phyloP scores from a whole-genome alignment of 2,888 invertebrate species.

The Euzetes globulus region DNA sequence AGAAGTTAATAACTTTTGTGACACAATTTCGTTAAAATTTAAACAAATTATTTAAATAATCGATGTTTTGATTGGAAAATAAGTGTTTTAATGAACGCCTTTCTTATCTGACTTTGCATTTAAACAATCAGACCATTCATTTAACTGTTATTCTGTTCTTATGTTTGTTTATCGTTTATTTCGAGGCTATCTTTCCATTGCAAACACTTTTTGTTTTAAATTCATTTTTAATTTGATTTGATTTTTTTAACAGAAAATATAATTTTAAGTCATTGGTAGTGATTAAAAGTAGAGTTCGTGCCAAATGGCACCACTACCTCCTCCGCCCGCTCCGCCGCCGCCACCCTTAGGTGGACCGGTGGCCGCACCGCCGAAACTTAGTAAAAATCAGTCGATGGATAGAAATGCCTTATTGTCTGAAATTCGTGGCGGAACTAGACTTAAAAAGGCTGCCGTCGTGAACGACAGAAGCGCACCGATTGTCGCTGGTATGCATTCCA shows the following conservation, averaged over 20 bases:
- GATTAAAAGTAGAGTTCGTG: too few species aligned
- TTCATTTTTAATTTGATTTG: neutral
- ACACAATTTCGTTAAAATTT: too few species aligned
- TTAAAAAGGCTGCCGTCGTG: slow-evolving; percentile 26
- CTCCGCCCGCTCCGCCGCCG: slow-evolving; percentile 53
- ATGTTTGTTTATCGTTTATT: too few species aligned
- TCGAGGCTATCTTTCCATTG: too few species aligned
- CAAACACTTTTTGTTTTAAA: too few species aligned
- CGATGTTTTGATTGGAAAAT: too few species aligned
- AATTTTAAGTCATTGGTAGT: neutral
- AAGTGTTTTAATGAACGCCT: too few species aligned
- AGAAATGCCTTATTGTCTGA: slow-evolving; percentile 32
- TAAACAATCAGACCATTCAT: too few species aligned
- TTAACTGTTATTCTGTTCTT: too few species aligned
- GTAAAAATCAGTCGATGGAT: neutral
- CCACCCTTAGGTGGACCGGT: slow-evolving; percentile 50
- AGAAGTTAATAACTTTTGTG: too few species aligned
- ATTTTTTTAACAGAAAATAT: slow-evolving; percentile 3
- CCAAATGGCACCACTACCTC: slow-evolving; percentile 53
- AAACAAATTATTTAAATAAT: too few species aligned
- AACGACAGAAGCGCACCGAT: slow-evolving; percentile 34
- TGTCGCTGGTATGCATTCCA: slow-evolving; percentile 28
- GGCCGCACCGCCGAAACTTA: neutral
- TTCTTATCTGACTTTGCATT: too few species aligned
- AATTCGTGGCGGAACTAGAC: slow-evolving; percentile 30